Evolutionary conservation across 2,113 vertebrate species (phyloP).

Genomic region (Corythaixoides concolor): DNA sequence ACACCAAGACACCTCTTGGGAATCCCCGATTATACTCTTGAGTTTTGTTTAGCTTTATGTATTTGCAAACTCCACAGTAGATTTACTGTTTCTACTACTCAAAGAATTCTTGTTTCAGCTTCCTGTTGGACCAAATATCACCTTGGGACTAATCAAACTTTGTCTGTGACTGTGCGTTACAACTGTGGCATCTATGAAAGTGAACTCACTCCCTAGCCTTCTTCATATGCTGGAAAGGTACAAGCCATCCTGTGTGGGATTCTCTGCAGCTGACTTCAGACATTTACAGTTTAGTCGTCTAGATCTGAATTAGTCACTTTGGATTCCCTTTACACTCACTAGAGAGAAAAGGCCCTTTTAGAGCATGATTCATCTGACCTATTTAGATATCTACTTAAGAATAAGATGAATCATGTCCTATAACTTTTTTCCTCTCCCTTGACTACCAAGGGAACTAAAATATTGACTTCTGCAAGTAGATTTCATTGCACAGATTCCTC

Average conservation of each 20-base stretch:
- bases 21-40: not conserved
- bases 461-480: not conserved
- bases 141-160: not conserved
- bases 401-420: slow-evolving; percentile 30
- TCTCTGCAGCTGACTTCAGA: slow-evolving; percentile 24
- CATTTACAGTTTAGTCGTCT: not conserved
- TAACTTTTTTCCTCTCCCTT: not conserved
- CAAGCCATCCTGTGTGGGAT: slow-evolving; percentile 17
- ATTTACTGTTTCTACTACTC: not conserved
- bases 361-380: slow-evolving; percentile 51
- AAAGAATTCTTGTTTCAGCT: not conserved
- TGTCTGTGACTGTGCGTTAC: not conserved
- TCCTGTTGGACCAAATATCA: not conserved
- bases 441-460: not conserved
- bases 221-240: not conserved
- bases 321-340: slow-evolving; percentile 2
- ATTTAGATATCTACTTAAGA: slow-evolving; percentile 41
- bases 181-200: not conserved
- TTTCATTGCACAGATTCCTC: not conserved
- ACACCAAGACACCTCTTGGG: not conserved
- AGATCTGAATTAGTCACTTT: slow-evolving; percentile 43
- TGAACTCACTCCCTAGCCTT: not conserved
- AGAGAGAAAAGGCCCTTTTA: slow-evolving; percentile 26
- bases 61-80: not conserved
- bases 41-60: not conserved